These are phyloP conservation scores for Cherax quadricarinatus DNA, from an alignment of 1,140 invertebrate genomes.

Conservation along the genomic window DNA sequence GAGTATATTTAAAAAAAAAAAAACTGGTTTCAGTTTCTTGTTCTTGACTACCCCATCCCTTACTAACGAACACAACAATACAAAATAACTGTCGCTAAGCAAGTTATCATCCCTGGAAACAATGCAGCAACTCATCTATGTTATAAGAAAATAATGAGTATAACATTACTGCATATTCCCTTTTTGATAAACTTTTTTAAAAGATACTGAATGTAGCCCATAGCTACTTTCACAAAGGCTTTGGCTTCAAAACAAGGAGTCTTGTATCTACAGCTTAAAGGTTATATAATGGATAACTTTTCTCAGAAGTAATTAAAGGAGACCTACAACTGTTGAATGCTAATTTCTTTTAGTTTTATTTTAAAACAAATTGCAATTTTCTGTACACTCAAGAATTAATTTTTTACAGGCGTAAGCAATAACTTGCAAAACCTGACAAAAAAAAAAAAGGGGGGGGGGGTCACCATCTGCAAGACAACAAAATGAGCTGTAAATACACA, in stretches of 20 bases:
- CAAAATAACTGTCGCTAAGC: slow-evolving; percentile 46
- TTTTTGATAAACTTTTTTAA: slow-evolving; percentile 15
- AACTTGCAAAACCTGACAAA: slow-evolving; percentile 7
- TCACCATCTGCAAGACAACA: slow-evolving; percentile 33
- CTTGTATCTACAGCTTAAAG: slow-evolving; percentile 46
- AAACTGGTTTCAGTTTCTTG: background rate
- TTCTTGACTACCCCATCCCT: slow-evolving; percentile 60
- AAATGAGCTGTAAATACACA: slow-evolving; percentile 17
- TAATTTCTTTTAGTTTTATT: background rate
- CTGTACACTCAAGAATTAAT: background rate
- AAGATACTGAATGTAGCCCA: slow-evolving; percentile 50
- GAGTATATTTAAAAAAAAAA: background rate
- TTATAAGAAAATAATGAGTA: slow-evolving; percentile 2
- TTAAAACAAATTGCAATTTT: background rate
- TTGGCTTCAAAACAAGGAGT: slow-evolving; percentile 62
- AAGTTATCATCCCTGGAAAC: slow-evolving; percentile 51
- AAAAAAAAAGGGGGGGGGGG: background rate
- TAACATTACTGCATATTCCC: slow-evolving; percentile 49
- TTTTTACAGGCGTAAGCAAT: slow-evolving; percentile 1
- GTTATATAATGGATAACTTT: background rate
- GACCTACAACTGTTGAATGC: background rate
- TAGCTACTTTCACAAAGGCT: slow-evolving; percentile 61
- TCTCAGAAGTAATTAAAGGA: background rate
- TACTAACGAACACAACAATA: slow-evolving; percentile 62
- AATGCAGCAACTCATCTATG: slow-evolving; percentile 41